Evolutionary conservation across 1,140 invertebrate species (phyloP).

Genomic region (Tetragonula clypearis): DNA sequence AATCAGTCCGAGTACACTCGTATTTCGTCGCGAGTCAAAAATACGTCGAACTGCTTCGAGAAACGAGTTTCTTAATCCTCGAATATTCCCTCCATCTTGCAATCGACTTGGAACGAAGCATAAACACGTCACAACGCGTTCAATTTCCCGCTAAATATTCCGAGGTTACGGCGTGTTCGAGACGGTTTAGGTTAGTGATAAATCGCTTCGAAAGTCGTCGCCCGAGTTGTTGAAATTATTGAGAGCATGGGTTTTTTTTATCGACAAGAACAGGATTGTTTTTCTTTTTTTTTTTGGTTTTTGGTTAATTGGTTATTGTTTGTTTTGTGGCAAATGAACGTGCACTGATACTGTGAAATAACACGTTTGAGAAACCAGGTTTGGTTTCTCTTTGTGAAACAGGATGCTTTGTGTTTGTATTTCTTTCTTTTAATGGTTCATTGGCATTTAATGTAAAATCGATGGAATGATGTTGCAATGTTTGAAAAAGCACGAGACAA

Average conservation of each 20-base stretch:
- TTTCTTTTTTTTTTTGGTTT: neutral
- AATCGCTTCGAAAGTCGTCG: constrained; percentile 1
- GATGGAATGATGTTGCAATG: too few species aligned
- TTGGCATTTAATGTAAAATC: too few species aligned
- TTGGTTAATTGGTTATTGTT: constrained; percentile 14
- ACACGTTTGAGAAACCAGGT: neutral
- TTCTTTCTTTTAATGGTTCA: too few species aligned
- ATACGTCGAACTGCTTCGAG: neutral
- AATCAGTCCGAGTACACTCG: neutral
- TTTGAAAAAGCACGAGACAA: too few species aligned
- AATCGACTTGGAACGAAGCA: neutral
- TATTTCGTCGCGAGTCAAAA: neutral
- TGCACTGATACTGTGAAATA: constrained; percentile 41
- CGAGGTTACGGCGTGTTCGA: neutral
- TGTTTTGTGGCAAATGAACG: constrained; percentile 6
- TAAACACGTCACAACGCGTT: neutral
- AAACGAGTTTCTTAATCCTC: neutral
- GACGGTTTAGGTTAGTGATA: neutral
- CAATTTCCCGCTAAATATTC: neutral
- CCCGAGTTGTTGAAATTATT: constrained; percentile 45
- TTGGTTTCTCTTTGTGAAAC: too few species aligned
- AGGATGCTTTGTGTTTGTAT: too few species aligned
- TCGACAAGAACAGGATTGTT: neutral
- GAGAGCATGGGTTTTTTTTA: constrained; percentile 14
- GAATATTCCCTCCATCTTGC: neutral